These are phyloP conservation scores for Goniozus legneri DNA, from an alignment of 1,140 invertebrate species.

Conservation along the genomic window DNA sequence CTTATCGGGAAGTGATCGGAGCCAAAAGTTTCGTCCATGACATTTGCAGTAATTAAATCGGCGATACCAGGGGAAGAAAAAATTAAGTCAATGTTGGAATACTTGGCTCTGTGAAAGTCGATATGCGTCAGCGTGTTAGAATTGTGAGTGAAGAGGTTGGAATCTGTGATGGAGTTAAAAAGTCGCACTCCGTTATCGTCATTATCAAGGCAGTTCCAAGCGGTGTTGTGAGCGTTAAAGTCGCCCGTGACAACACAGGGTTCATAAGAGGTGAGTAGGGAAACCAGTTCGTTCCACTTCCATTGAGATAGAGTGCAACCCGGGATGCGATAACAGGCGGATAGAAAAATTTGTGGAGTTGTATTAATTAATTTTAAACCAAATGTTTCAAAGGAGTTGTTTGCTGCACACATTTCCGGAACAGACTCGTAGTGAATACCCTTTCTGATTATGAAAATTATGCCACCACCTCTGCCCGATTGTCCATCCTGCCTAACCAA, in stretches of 20 bases:
- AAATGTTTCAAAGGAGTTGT: background rate
- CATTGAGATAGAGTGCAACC: background rate
- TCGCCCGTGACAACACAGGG: background rate
- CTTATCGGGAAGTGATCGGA: conserved; percentile 9
- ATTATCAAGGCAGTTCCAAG: conserved; percentile 2
- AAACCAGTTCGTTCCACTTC: background rate
- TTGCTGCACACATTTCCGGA: background rate
- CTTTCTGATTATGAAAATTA: conserved; percentile 1
- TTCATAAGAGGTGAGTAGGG: background rate
- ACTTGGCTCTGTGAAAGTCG: background rate
- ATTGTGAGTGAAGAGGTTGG: conserved; percentile 2
- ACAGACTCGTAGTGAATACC: background rate
- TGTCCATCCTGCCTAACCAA: background rate
- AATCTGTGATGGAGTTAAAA: background rate
- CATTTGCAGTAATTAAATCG: background rate
- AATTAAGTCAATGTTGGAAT: conserved; percentile 10
- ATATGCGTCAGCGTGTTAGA: conserved; percentile 1
- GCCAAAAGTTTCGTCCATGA: background rate
- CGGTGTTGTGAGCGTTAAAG: conserved; percentile 6
- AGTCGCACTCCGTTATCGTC: background rate
- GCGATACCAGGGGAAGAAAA: conserved; percentile 1
- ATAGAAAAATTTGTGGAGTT: background rate
- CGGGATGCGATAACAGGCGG: conserved; percentile 2
- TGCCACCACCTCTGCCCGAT: background rate
- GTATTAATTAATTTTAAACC: conserved; percentile 3